Evolutionary conservation across 1,140 invertebrate species (phyloP).

Genomic region (Apis dorsata): DNA sequence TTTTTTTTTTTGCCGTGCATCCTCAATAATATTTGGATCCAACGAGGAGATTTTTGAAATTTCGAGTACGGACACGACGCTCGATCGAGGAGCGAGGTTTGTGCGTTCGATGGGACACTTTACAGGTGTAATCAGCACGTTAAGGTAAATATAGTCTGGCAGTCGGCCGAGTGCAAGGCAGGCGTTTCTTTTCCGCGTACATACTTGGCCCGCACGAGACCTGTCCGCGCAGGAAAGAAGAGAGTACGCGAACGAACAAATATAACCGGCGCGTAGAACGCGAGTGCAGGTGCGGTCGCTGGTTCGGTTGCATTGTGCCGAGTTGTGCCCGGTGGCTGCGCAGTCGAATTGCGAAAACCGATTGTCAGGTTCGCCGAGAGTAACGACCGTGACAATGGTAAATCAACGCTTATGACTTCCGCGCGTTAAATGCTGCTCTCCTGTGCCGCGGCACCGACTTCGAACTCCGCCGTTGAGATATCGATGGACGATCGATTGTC

Average conservation of each 20-base stretch:
- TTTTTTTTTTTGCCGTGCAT: neutral
- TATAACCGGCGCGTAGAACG: constrained; percentile 55
- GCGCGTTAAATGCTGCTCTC: constrained; percentile 28
- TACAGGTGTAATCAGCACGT: constrained; percentile 72
- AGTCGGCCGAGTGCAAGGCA: constrained; percentile 70
- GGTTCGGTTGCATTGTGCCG: constrained; percentile 50
- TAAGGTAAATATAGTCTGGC: constrained; percentile 76
- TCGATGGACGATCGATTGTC: constrained; percentile 37
- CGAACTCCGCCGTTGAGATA: constrained; percentile 1
- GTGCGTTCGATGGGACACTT: constrained; percentile 47
- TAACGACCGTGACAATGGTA: constrained; percentile 65
- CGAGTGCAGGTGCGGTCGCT: constrained; percentile 59
- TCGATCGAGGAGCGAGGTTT: constrained; percentile 12
- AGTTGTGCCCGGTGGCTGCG: neutral
- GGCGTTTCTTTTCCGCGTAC: constrained; percentile 70
- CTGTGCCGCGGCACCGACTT: constrained; percentile 16
- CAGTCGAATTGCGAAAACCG: constrained; percentile 53
- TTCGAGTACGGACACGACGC: neutral
- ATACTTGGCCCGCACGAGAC: constrained; percentile 70
- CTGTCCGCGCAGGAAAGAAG: constrained; percentile 59
- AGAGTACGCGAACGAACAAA: constrained; percentile 60
- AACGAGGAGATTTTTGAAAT: neutral
- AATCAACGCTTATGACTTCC: constrained; percentile 59
- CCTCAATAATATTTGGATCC: neutral
- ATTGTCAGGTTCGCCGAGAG: constrained; percentile 51